Base-by-base conservation (phyloP, 2,113 vertebrate genomes). In the Indicator maculatus region DNA sequence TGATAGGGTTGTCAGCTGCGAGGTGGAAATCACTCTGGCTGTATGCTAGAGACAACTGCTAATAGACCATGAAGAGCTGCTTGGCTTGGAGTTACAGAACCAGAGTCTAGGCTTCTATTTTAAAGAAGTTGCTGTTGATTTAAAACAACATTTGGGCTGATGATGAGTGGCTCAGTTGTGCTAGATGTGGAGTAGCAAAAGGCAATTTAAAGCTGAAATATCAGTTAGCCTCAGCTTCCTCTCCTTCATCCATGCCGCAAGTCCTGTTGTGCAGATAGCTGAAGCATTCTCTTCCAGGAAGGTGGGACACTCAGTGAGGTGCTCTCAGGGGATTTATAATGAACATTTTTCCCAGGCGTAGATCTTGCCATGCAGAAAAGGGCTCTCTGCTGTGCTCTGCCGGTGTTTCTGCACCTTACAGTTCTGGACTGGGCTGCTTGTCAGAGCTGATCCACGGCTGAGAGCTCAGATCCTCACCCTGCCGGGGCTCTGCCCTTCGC, bases 261-360 rank as follows among this genome's bases (percentile, higher is more conserved):
- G 67, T 26, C 6, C 0, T n/a, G 41, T 7, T 30, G 90, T 63
- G 55, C 75, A 26, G 73, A 15, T 45, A 2, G 45, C 19, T 28
- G 61, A 15, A 38, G 1, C 0, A 2, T 33, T 69, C 61, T 38
- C 41, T 76, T 59, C 31, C 67, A 60, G 93, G 77, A 52, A 28
- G 52, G 72, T 14, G 63, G 70, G 52, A 74, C 71, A 44, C 86
- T 41, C 8, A 0, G 17, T 5, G 7, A 11, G 36, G 39, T 47
- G 84, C 83, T 79, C 87, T 80, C 73, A 18, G 84, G 82, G 64
- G n/a, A 12, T 64, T 59, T 18, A 3, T 11, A 3, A 31, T 17
- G 12, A 6, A 2, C 4, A 0, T 4, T 66, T 58, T 2, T 2
- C 59, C 5, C 80, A n/a, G 74, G 39, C 36, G 4, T 28, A 55